Percentiles rank a stretch among this genome's conserved stretches.
Evolutionary conservation across 2,797 vertebrate species (phyloP).

Genomic region (Moxostoma hubbsi): DNA sequence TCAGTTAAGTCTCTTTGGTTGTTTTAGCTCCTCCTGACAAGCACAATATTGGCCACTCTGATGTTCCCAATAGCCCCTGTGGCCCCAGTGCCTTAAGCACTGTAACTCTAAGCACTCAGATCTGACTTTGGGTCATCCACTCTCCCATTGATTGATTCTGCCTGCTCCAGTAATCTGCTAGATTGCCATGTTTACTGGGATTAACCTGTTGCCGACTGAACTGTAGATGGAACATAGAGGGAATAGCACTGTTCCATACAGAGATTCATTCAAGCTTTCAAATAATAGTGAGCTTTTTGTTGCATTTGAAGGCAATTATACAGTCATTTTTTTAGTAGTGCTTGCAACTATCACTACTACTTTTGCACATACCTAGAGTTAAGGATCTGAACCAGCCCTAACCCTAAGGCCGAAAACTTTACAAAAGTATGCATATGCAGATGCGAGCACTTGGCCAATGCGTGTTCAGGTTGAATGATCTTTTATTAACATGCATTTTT

Average conservation of each 20-base stretch:
- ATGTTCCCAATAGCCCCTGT: slow-evolving; percentile 25
- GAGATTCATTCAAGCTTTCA: background rate
- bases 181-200: slow-evolving; percentile 44
- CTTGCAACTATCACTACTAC: too few species aligned
- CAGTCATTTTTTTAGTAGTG: too few species aligned
- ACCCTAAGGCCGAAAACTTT: too few species aligned
- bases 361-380: too few species aligned
- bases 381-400: too few species aligned
- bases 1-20: slow-evolving; percentile 37
- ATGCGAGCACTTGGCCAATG: too few species aligned
- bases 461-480: too few species aligned
- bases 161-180: slow-evolving; percentile 43
- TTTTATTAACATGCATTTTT: too few species aligned
- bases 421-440: too few species aligned
- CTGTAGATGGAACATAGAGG: background rate
- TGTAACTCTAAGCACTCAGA: slow-evolving; percentile 28
- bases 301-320: too few species aligned
- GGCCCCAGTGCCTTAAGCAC: slow-evolving; percentile 28
- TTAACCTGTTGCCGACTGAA: slow-evolving; percentile 47
- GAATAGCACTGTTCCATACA: background rate
- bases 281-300: background rate
- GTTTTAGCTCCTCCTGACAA: slow-evolving; percentile 30
- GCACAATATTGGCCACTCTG: slow-evolving; percentile 37
- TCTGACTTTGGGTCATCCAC: slow-evolving; percentile 32
- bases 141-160: slow-evolving; percentile 41